Evolutionary conservation across 2,888 invertebrate species (phyloP).

Genomic region (Ophion ellenae): DNA sequence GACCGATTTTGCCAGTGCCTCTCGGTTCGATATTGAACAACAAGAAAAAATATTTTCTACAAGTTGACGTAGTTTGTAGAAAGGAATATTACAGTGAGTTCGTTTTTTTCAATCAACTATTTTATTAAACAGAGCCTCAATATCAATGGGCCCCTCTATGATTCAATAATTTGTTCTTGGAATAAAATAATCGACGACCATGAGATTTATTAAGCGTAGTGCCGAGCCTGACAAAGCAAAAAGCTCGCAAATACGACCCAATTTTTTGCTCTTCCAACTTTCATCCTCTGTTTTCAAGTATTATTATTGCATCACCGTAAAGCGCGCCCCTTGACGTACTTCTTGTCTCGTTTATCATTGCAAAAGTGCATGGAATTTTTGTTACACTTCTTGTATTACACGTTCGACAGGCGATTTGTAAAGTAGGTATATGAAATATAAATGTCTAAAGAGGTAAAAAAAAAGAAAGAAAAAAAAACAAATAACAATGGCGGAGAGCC

Average conservation of each 20-base stretch:
- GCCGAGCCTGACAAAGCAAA: background rate
- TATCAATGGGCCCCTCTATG: too few species aligned
- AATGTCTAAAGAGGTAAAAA: conserved; percentile 11
- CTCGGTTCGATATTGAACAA: too few species aligned
- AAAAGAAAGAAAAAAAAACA: conserved; percentile 15
- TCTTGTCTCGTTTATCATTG: too few species aligned
- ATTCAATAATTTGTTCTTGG: background rate
- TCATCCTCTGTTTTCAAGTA: background rate
- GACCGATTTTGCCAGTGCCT: too few species aligned
- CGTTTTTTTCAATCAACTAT: too few species aligned
- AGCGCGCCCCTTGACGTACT: too few species aligned
- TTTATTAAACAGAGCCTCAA: too few species aligned
- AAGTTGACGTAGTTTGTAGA: too few species aligned
- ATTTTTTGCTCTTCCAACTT: background rate
- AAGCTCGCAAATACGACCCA: background rate
- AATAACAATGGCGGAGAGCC: background rate
- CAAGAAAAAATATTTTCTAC: too few species aligned
- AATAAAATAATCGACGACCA: background rate
- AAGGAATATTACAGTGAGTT: too few species aligned
- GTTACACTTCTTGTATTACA: background rate
- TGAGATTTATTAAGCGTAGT: background rate
- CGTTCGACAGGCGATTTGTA: conserved; percentile 35
- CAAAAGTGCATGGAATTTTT: too few species aligned
- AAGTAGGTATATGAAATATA: conserved; percentile 6
- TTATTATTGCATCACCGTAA: background rate